These are phyloP conservation scores for Caerostris extrusa DNA, from an alignment of 1,140 invertebrate species.

Conservation along the genomic window DNA sequence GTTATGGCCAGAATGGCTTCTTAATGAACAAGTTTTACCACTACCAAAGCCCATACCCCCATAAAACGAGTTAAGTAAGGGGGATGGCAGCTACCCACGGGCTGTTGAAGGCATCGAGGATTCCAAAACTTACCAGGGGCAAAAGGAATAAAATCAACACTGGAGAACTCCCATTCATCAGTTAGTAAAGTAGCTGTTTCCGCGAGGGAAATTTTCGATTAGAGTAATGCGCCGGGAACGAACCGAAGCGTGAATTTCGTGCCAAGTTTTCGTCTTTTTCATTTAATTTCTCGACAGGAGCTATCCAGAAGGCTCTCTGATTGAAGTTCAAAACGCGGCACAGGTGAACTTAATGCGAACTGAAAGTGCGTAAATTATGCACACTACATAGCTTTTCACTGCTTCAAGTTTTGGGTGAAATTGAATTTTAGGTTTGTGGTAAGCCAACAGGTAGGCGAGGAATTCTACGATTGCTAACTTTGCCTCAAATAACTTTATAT, in stretches of 20 bases:
- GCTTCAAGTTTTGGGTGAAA: background rate
- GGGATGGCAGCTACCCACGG: background rate
- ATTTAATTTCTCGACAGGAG: background rate
- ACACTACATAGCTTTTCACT: background rate
- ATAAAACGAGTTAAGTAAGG: background rate
- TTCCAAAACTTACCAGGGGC: background rate
- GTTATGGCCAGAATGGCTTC: constrained; percentile 19
- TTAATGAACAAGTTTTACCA: constrained; percentile 37
- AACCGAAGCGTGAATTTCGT: constrained; percentile 2
- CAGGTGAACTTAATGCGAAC: background rate
- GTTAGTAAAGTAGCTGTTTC: background rate
- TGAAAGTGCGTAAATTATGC: background rate
- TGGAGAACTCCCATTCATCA: background rate
- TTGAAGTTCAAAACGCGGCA: constrained; percentile 4
- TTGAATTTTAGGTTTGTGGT: background rate
- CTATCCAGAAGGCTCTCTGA: background rate
- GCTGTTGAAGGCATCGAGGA: background rate
- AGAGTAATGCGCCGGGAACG: constrained; percentile 11
- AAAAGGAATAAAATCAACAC: background rate
- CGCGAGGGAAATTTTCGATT: constrained; percentile 30
- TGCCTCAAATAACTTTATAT: background rate
- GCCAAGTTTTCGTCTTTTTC: constrained; percentile 15
- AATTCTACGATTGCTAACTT: background rate
- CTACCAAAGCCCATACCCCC: background rate
- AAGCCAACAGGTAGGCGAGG: background rate